Base-by-base conservation (phyloP, 1,140 invertebrate species). In the Steinernema khuongi region DNA sequence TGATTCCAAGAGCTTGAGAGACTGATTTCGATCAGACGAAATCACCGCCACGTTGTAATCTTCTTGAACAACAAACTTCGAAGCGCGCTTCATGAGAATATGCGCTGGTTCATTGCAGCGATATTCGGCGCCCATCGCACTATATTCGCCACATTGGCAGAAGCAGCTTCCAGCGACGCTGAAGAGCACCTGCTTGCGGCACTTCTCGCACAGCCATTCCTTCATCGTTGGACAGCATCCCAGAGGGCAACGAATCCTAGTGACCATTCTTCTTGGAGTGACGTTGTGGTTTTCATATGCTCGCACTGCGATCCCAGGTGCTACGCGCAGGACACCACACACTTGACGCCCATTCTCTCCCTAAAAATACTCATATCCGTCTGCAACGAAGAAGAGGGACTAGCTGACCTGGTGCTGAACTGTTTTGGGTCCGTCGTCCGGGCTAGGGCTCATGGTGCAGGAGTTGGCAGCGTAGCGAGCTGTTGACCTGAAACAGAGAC, bases 171-270 rank as follows among this genome's bases (percentile, higher is more conserved):
- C 50, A 22, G 50, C 7, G 4, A 60, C 50, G 19, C 26, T 60
- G 50, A 60, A 60, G 14, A 22, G 7, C 7, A 60, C 50, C 19
- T 60, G 50, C 26, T 14, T 60, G 11, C 50, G 7, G 50, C 50
- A 60, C 50, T 60, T 60, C 50, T 60, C 50, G 50, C 50, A 60
- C 11, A 60, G 50, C 50, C 50, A 60, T 22, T 60, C 50, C 50
- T 60, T 60, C 14, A 60, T 14, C 19, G 14, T 60, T 4, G 50
- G 11, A 26, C 14, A n/a, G 50, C 50, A 60, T 4, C 4, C 14
- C 50, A 17, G 14, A 4, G 50, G 50, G 50, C 50, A 60, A 26
- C 50, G 50, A 26, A 60, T 60, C 50, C 50, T 14, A 22, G 11
- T 60, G 50, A 60, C 50, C 50, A 60, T 60, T 22, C 50, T 60